A percentile compares a stretch with the other conserved stretches of the same genome.
Conservation (phyloP, 2,888 invertebrate genomes). For the Sinhomidia bicolor region DNA sequence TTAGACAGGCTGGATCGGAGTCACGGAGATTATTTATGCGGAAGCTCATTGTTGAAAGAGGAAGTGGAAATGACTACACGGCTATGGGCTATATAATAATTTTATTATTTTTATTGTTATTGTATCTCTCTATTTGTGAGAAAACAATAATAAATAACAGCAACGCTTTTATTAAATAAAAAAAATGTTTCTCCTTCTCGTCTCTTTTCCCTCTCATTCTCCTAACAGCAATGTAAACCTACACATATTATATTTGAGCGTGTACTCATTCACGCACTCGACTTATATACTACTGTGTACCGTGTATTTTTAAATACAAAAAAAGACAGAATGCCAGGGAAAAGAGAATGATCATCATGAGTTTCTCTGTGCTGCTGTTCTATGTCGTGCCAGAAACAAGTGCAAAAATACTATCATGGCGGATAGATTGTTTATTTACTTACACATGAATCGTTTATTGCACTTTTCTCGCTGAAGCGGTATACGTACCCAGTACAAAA, state of each 20-base stretch:
- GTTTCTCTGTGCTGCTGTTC: not conserved
- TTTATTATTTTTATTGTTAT: not conserved
- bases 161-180: too few relatives aligned
- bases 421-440: constrained; percentile 55
- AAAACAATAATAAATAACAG: constrained; percentile 11
- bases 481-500: not conserved
- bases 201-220: not conserved
- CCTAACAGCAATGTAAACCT: constrained; percentile 1
- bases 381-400: constrained; percentile 57
- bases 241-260: too few relatives aligned
- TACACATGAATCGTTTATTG: constrained; percentile 51
- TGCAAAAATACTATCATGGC: constrained; percentile 15
- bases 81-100: constrained; percentile 20
- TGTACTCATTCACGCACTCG: constrained; percentile 6
- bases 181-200: not conserved
- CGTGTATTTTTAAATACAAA: not conserved
- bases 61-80: constrained; percentile 66
- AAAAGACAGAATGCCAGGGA: constrained; percentile 19
- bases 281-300: not conserved
- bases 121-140: constrained; percentile 41
- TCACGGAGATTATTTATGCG: constrained; percentile 67
- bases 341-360: constrained; percentile 7
- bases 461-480: constrained; percentile 28
- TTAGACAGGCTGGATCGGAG: constrained; percentile 46
- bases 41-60: constrained; percentile 67